Evolutionary conservation across 1,140 invertebrate genomes (phyloP), one percentile per base, ranked within the genome.

Genomic region (Chironomus striatipennis): DNA sequence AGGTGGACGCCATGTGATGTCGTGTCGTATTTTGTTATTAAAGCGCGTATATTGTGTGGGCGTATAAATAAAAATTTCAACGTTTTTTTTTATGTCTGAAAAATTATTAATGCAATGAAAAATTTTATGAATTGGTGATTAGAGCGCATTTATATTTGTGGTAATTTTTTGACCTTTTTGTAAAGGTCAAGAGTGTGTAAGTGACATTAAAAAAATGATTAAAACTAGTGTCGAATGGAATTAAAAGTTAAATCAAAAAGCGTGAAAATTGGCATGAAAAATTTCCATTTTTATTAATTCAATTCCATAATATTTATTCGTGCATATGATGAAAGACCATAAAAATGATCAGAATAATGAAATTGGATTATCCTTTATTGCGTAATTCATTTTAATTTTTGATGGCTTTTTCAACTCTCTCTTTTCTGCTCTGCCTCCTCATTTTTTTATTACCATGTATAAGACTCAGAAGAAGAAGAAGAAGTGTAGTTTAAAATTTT

Each of bases 1-100:
- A 70, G 65, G 65, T 70, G 65, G 65, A 20, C 65, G 20, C 65
- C 65, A 70, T 70, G 18, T 70, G 65, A 18, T 57, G 47, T n/a
- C 9, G 47, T 57, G 47, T 57, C 10, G 47, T 7, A 57, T n/a
- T 12, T 12, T 57, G n/a, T 57, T 10, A 7, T n/a, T 57, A 57
- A 10, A 10, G 47, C 9, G 9, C 10, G 47, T 12, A 57, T 57
- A 57, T 5, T 34, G 24, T 2, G 24, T 34, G 24, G 24, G 24
- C 5, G 24, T 34, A n/a, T n/a, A n/a, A n/a, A n/a, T n/a, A n/a
- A n/a, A n/a, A n/a, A n/a, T n/a, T 34, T 34, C 24, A 57, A n/a
- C n/a, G n/a, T n/a, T n/a, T n/a, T 57, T 57, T 57, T 57, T 12
- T 57, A 12, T 12, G n/a, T 57, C 7, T 57, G 7, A 57, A 12